phyloP scores from a whole-genome alignment of 2,797 vertebrate genomes.

The Catamblyrhynchus diadema region DNA sequence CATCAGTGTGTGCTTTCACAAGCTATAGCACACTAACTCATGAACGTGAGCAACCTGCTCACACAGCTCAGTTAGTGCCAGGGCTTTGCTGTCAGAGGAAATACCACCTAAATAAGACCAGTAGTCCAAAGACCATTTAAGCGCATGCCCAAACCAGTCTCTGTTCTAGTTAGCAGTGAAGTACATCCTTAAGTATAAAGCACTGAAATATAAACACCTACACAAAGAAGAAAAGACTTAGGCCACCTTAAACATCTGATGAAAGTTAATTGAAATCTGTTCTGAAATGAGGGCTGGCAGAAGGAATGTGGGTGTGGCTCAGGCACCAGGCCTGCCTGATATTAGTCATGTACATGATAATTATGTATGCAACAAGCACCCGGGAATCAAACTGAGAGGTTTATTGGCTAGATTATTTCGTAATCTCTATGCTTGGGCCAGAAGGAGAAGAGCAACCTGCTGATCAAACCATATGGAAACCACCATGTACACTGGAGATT shows the following conservation, averaged over 20 bases:
- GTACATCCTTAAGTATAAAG: neutral
- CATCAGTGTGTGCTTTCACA: neutral
- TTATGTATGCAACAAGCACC: neutral
- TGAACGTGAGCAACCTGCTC: fast-evolving
- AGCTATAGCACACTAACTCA: neutral
- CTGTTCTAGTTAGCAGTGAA: neutral
- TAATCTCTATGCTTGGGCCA: neutral
- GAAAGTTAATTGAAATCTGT: slow-evolving; percentile 38
- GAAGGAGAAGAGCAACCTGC: neutral
- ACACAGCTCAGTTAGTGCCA: neutral
- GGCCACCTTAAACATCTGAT: slow-evolving; percentile 36
- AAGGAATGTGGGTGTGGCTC: slow-evolving; percentile 43
- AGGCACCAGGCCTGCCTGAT: neutral
- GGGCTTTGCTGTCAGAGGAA: neutral
- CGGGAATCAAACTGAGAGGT: neutral
- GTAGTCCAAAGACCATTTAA: neutral
- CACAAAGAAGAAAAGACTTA: neutral
- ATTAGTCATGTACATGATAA: neutral
- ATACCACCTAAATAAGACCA: neutral
- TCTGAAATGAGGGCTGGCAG: neutral
- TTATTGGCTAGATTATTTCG: slow-evolving; percentile 1
- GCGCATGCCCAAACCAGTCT: neutral
- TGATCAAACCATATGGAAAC: neutral
- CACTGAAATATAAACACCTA: slow-evolving; percentile 9
- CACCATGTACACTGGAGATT: fast-evolving